Conservation (phyloP, 2,113 vertebrate genomes). For the Fukomys damarensis region DNA sequence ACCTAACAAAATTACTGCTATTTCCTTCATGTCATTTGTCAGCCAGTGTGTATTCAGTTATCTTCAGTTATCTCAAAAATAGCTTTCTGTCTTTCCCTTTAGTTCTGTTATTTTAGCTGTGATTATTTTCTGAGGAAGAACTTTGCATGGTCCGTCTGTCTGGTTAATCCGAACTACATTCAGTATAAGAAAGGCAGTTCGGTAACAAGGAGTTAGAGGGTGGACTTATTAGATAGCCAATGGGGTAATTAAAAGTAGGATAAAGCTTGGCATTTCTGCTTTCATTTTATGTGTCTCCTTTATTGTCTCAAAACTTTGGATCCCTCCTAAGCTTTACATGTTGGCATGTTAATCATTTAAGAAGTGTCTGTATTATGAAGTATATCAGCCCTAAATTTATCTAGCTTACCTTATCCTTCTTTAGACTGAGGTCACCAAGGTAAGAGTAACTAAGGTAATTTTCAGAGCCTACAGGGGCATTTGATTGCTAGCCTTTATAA, state of each 20-base stretch:
- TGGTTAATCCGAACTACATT: slow-evolving; percentile 21
- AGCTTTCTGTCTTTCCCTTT: not conserved
- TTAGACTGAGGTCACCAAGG: not conserved
- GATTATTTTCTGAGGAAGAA: slow-evolving; percentile 34
- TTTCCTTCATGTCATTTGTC: not conserved
- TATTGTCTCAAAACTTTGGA: not conserved
- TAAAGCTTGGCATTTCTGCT: not conserved
- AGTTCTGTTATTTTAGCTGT: slow-evolving; percentile 3
- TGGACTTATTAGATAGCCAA: not conserved
- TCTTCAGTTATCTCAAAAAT: not conserved
- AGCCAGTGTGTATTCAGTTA: not conserved
- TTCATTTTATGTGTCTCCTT: not conserved
- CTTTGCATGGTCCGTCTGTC: not conserved
- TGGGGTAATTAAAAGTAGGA: not conserved
- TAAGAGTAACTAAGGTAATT: not conserved
- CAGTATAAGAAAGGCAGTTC: not conserved
- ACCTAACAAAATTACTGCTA: not conserved
- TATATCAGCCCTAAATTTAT: not conserved
- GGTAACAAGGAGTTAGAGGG: not conserved
- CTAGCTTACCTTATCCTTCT: not conserved
- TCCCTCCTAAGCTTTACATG: not conserved
- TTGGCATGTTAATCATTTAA: not conserved
- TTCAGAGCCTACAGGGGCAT: not conserved
- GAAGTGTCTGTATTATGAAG: not conserved
- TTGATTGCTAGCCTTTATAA: not conserved